Evolutionary conservation across 2,113 vertebrate genomes (phyloP), one percentile per base, ranked within the genome.

Genomic region (Plecturocebus donacophilus): DNA sequence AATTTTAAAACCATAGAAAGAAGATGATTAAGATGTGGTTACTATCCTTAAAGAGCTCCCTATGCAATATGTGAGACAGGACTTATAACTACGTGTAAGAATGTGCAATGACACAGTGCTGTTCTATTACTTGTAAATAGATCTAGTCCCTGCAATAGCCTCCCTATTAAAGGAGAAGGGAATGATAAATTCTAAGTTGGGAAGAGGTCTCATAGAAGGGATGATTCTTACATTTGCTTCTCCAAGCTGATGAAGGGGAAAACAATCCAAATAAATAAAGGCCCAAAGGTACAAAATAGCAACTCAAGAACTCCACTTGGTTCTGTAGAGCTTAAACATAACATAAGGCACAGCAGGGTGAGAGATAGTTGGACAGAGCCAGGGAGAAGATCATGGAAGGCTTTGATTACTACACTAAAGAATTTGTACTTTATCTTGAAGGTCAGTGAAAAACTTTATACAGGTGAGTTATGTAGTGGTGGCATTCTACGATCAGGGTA

Each of bases 1-100:
- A 77, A 77, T 7, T 95, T 79, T 90, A 47, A 90, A 97, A 66
- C 56, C 35, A 70, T 35, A 97, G 45, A 87, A 87, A 49, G 42
- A 95, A 96, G 42, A 27, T 32, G 8, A 61, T 83, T 94, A 38
- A 68, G 56, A 80, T 92, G 52, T 85, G 49, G 11, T 81, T 32
- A 17, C 56, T 92, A 58, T 11, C 54, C 21, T 73, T 52, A 79
- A 66, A 82, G 32, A 71, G 25, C 23, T 81, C 85, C 38, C 30
- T 76, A n/a, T 38, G 13, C 56, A n/a, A 2, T 64, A 54, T 12
- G 12, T 75, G 25, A 58, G 56, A 66, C 25, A 85, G 68, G 30
- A 77, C 5, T 9, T 35, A n/a, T 45, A 47, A 82, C 5, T 2
- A 54, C 35, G 61, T 27, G 1, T 70, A 76, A 95, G 70, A 47